Conservation (phyloP, 2,797 vertebrate genomes). For the Poeciliopsis presidionis region DNA sequence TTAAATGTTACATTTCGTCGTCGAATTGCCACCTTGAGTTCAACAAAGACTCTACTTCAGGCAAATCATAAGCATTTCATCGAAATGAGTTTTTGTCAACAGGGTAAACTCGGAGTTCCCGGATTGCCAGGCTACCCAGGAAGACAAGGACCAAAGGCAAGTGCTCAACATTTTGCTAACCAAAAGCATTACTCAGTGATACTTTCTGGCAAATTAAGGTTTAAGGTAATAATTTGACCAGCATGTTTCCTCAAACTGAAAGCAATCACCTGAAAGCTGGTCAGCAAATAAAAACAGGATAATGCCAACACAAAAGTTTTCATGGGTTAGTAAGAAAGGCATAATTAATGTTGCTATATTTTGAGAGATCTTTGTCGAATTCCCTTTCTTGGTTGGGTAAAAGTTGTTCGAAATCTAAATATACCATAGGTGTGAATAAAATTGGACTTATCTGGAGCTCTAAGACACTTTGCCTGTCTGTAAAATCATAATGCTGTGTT, state of each 20-base stretch:
- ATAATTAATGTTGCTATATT: background rate
- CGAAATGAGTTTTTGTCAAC: constrained; percentile 39
- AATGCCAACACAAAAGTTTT: background rate
- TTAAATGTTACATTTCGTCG: background rate
- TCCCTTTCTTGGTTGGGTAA: background rate
- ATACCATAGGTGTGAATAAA: background rate
- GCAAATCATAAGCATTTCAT: background rate
- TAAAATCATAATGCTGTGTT: constrained; percentile 20
- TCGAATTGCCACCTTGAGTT: background rate
- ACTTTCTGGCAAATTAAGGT: background rate
- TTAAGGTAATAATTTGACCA: background rate
- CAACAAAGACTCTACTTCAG: background rate
- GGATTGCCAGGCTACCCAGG: constrained; percentile 97
- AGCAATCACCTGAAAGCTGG: background rate
- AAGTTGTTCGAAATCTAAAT: background rate
- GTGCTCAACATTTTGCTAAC: background rate
- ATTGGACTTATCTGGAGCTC: background rate
- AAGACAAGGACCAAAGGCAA: constrained; percentile 96
- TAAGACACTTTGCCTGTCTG: background rate
- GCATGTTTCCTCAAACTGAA: background rate
- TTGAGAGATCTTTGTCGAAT: background rate
- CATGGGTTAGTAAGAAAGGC: background rate
- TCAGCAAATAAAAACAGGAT: background rate
- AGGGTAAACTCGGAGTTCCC: constrained; percentile 98
- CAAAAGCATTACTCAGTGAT: background rate